Conservation (phyloP, 2,797 vertebrate genomes). For the Sebastolobus altivelis region DNA sequence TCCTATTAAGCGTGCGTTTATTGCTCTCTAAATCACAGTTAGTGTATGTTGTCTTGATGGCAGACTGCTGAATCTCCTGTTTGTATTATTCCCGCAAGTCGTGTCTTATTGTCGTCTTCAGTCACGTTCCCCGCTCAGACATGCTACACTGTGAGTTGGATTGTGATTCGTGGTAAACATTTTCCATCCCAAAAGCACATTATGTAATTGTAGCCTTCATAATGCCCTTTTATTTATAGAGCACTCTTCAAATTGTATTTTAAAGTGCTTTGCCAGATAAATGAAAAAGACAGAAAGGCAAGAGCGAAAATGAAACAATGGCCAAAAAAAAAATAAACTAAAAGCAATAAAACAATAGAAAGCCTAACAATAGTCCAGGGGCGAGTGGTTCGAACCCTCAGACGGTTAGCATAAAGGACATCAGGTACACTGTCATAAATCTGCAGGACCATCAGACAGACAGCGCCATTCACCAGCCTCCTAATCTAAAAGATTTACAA, state of each 20-base stretch:
- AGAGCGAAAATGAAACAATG: neutral
- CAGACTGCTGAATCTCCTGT: slow-evolving; percentile 56
- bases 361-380: neutral
- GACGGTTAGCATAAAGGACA: slow-evolving; percentile 42
- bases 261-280: slow-evolving; percentile 31
- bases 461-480: slow-evolving; percentile 35
- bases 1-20: slow-evolving; percentile 65
- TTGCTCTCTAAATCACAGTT: slow-evolving; percentile 74
- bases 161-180: slow-evolving; percentile 57
- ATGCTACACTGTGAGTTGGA: slow-evolving; percentile 29
- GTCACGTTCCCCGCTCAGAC: slow-evolving; percentile 50
- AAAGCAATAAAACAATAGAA: slow-evolving; percentile 30
- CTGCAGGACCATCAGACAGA: slow-evolving; percentile 40
- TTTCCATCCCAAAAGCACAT: slow-evolving; percentile 42
- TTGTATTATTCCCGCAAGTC: slow-evolving; percentile 54
- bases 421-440: slow-evolving; percentile 51
- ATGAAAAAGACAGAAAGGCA: slow-evolving; percentile 29
- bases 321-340: slow-evolving; percentile 9
- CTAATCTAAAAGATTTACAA: slow-evolving; percentile 62
- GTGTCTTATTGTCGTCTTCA: slow-evolving; percentile 51
- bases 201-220: slow-evolving; percentile 45
- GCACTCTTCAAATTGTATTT: slow-evolving; percentile 50
- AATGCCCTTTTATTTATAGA: slow-evolving; percentile 43
- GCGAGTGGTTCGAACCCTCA: slow-evolving; percentile 4
- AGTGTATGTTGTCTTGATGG: slow-evolving; percentile 56